Evolutionary conservation across 2,113 vertebrate genomes (phyloP), one percentile per base, ranked within the genome.

Genomic region (Pyxicephalus adspersus): DNA sequence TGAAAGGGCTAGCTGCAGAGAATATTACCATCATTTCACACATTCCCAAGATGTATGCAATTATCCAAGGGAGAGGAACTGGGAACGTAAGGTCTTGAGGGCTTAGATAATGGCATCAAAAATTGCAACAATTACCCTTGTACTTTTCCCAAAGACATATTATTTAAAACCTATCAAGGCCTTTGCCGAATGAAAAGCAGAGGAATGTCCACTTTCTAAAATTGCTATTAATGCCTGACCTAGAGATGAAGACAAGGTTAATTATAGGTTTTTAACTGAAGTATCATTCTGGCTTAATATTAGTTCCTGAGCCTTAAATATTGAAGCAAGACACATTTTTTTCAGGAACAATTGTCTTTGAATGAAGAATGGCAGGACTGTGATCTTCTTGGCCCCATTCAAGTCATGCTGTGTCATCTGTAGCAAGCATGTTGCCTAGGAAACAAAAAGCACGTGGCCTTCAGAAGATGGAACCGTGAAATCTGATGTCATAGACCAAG

Each of bases 311-410:
- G 88, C 88, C 89, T 91, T 91, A 91, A 93, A 93, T 92, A 94
- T 94, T 94, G 90, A 92, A 92, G 91, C 88, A 89, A 90, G 85
- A 90, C 92, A 93, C 92, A 94, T 63, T 93, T 73, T n/a, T 93
- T 93, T 90, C 91, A 90, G 91, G 88, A 88, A 94, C 92, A 94
- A 96, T 95, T 93, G 94, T 94, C 92, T 94, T 92, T 93, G 93
- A 95, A 95, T 95, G 93, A 95, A 92, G 91, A 95, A 91, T 93
- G 92, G 90, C 90, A 85, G 85, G 90, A 88, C 92, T 95, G 92
- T 94, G 95, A 97, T 97, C 95, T 96, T 91, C 89, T 91, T 89
- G 89, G 91, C 96, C 90, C 92, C 89, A 86, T 80, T 86, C 82
- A 80, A 84, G 88, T 92, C 91, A 93, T 83, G 84, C 90, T 85